Conservation (phyloP, 2,797 vertebrate genomes). For the Gephyroberyx darwinii region DNA sequence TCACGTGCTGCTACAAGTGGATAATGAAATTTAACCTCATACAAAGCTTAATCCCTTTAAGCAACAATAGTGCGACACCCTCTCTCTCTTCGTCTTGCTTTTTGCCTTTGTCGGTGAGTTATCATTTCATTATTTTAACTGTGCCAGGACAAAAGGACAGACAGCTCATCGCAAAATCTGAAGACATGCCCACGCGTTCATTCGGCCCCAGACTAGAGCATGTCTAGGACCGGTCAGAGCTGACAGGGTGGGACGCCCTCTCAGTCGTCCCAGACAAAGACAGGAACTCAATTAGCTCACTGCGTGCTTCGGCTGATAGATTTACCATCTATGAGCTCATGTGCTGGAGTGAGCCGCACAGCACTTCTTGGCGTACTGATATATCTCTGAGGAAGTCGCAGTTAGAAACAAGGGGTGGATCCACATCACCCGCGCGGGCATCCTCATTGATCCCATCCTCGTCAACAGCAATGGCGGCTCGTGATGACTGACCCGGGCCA, state of each 20-base stretch:
- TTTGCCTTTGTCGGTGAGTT: neutral
- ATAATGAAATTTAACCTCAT: constrained; percentile 16
- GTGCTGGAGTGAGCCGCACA: constrained; percentile 52
- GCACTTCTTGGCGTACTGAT: constrained; percentile 45
- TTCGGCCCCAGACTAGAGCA: constrained; percentile 43
- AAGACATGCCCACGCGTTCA: constrained; percentile 25
- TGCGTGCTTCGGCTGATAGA: constrained; percentile 74
- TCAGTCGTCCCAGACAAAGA: constrained; percentile 80
- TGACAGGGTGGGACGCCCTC: constrained; percentile 70
- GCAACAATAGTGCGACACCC: constrained; percentile 11
- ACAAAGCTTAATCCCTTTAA: neutral
- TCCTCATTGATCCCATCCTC: constrained; percentile 37
- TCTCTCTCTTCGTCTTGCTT: neutral
- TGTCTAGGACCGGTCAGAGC: constrained; percentile 56
- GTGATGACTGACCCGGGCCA: constrained; percentile 11
- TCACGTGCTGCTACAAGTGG: constrained; percentile 40
- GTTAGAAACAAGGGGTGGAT: constrained; percentile 31
- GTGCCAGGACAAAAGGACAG: constrained; percentile 63
- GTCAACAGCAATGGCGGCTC: constrained; percentile 24
- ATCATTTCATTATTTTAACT: constrained; percentile 32
- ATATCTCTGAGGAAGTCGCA: constrained; percentile 34
- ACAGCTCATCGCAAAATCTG: constrained; percentile 52
- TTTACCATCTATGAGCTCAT: constrained; percentile 86
- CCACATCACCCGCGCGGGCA: constrained; percentile 21
- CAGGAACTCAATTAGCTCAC: constrained; percentile 84